Evolutionary conservation across 2,888 invertebrate species (phyloP), one percentile per base, ranked within the genome.

Genomic region (Campaea margaritaria): DNA sequence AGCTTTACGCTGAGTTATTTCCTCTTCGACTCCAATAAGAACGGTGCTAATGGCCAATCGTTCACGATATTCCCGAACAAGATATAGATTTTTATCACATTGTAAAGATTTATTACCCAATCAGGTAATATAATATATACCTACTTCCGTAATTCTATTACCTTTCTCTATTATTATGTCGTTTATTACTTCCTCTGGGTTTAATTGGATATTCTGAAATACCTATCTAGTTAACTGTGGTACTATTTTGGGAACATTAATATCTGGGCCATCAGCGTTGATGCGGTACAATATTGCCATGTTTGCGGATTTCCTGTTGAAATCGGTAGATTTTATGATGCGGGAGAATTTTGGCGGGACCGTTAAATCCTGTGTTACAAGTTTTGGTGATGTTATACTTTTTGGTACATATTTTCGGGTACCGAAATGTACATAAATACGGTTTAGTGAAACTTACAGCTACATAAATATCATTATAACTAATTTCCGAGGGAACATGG

Each of bases 121-220:
- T 46, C 49, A 9, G 49, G 49, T 50, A 45, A 36, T 50, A 54
- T 48, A 5, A 28, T 31, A 10, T 31, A 31, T 10, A 31, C 31
- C 9, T 27, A 54, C 60, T 65, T 63, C 61, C 65, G 61, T 60
- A 53, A 56, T 54, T 50, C 46, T 53, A 60, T 49, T 44, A 49
- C 48, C 67, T 65, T 65, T 63, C 63, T 65, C 50, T 56, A 64
- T 62, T 60, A 64, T 62, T 64, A 54, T 36, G 47, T 50, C 51
- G 59, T 67, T 67, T 64, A 67, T 67, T 42, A 64, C 67, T 58
- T 67, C 67, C 67, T 62, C 51, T 47, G 39, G 57, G 47, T 62
- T 59, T 50, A 64, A 62, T 67, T 67, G 58, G 55, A 44, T 56
- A 53, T 58, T 58, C 41, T 51, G 9, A 61, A 51, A 39, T 34